Evolutionary conservation across 2,797 vertebrate genomes (phyloP), one percentile per base, ranked within the genome.

Genomic region (Picus viridis): DNA sequence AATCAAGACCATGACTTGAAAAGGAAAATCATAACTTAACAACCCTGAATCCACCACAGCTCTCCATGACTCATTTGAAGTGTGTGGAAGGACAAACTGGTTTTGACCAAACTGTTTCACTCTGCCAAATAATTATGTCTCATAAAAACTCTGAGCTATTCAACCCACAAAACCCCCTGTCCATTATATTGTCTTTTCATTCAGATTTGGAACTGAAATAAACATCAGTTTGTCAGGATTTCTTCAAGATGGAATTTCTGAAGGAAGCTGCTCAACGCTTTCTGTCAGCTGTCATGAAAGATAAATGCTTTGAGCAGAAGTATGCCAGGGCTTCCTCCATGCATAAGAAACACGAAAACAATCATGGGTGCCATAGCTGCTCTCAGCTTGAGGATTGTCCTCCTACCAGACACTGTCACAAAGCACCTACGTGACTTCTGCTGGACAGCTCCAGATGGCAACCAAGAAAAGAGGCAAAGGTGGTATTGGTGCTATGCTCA

Each of bases 401-500:
- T 83, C 54, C 41, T 39, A 22, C 12, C 20, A 67, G 49, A 20
- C 34, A 15, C 47, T 14, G 17, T 6, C 78, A 77, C 70, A 80
- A 20, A 68, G 36, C 34, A 89, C 81, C 81, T 73, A 7, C 9
- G 64, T 45, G 81, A 68, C 75, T 88, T 69, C 71, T 88, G 91
- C 70, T 89, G 89, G 89, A 92, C 94, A 94, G 94, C 82, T 93
- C 89, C 89, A 75, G 63, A 74, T 51, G 16, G 58, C 24, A 8
- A 1, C 41, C 2, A 1, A 47, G 56, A 49, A 43, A 34, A 72
- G 39, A 81, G 22, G 34, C 36, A 39, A 39, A 69, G 27, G 53
- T 54, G 51, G 13, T 13, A 11, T 29, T 29, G 62, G 41, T n/a
- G 56, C 10, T 20, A 16, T 1, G 0, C 5, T 51, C 49, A 4